phyloP scores from a whole-genome alignment of 2,888 invertebrate genomes.

The Mycalesis mineus region DNA sequence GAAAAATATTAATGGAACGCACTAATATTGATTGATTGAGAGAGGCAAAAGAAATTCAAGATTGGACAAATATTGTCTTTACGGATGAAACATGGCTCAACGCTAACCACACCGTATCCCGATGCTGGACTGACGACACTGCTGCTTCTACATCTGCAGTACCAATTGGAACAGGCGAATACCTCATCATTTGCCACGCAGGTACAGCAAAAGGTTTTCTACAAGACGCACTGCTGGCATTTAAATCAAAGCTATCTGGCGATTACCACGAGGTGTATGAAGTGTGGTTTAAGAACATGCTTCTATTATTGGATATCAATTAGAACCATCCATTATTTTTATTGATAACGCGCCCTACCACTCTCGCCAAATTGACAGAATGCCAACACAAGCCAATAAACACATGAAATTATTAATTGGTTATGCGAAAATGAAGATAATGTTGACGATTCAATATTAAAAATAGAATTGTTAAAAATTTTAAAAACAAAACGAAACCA shows the following conservation, averaged over 20 bases:
- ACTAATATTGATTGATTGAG: not conserved
- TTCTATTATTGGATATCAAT: conserved; percentile 16
- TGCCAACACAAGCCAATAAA: not conserved
- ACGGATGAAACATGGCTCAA: too few relatives aligned
- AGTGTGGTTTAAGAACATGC: conserved; percentile 19
- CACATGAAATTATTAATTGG: too few relatives aligned
- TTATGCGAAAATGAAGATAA: not conserved
- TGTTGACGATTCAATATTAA: too few relatives aligned
- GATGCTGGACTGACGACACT: not conserved
- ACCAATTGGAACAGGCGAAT: conserved; percentile 8
- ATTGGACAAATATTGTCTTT: too few relatives aligned
- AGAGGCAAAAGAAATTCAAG: conserved; percentile 11
- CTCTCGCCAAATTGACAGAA: conserved; percentile 25
- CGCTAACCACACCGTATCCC: conserved; percentile 12
- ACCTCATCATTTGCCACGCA: conserved; percentile 20
- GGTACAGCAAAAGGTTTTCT: conserved; percentile 2
- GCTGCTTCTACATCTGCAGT: not conserved
- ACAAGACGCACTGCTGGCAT: not conserved
- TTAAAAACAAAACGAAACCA: too few relatives aligned
- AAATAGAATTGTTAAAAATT: too few relatives aligned
- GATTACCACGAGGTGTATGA: conserved; percentile 16
- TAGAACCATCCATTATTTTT: conserved; percentile 18
- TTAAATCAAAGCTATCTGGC: too few relatives aligned
- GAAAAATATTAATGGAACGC: not conserved
- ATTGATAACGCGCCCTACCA: conserved; percentile 24